Evolutionary conservation across 2,797 vertebrate species (phyloP).

Genomic region (Graptemys geographica): DNA sequence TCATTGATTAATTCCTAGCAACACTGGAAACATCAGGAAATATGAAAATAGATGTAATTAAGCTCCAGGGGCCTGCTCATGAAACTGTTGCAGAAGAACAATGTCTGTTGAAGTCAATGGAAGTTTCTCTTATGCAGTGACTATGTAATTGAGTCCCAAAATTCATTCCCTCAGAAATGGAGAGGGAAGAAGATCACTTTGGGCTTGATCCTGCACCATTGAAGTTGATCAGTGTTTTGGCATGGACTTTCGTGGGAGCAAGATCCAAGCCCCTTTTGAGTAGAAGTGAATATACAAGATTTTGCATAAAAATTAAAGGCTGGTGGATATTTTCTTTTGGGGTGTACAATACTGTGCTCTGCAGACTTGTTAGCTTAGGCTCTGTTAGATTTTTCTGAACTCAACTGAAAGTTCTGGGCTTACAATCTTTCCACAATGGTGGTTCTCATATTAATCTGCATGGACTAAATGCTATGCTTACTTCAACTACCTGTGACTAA

Average conservation of each 20-base stretch:
- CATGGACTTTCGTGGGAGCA: not conserved
- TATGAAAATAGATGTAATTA: conserved; percentile 27
- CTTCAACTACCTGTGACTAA: not conserved
- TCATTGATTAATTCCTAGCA: conserved; percentile 27
- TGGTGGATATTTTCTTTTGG: not conserved
- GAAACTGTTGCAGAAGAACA: not conserved
- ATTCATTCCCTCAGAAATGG: not conserved
- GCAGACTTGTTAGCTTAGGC: not conserved
- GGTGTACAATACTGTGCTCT: not conserved
- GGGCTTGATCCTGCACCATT: not conserved
- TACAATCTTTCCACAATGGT: not conserved
- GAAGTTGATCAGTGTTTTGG: not conserved
- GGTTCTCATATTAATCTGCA: not conserved
- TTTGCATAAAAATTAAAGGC: not conserved
- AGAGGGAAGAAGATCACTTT: not conserved
- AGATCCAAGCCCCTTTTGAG: not conserved
- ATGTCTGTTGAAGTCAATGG: not conserved
- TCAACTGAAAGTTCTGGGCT: not conserved
- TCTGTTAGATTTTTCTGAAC: not conserved
- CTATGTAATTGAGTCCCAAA: not conserved
- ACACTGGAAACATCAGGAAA: conserved; percentile 9
- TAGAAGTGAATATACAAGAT: not conserved
- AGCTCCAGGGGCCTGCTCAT: not conserved
- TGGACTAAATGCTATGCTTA: conserved; percentile 4
- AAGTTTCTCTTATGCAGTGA: not conserved